Percentiles rank a stretch among this genome's conserved stretches.
Evolutionary conservation across 2,113 vertebrate species (phyloP).

Genomic region (Acrocephalus kingi): DNA sequence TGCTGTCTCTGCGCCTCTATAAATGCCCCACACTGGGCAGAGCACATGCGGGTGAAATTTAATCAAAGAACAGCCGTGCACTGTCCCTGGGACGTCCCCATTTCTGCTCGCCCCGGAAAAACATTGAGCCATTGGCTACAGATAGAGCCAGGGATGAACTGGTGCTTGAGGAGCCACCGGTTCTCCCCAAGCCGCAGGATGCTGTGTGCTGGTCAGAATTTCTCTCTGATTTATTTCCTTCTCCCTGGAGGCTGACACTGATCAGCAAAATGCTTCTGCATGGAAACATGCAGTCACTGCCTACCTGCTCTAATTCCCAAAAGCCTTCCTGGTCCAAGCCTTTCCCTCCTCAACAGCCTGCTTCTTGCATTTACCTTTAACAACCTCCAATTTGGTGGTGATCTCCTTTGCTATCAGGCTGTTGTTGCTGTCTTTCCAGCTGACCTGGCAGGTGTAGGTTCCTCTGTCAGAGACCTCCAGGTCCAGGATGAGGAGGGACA

Average conservation of each 20-base stretch:
- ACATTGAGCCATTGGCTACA: rapidly evolving
- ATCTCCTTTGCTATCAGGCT: slow-evolving; percentile 34
- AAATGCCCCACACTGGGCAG: neutral
- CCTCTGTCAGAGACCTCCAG: slow-evolving; percentile 67
- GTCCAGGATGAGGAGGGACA: slow-evolving; percentile 63
- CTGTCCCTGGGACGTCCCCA: neutral
- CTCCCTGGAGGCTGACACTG: rapidly evolving
- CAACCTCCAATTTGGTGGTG: neutral
- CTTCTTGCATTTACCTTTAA: slow-evolving; percentile 39
- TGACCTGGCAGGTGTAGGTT: slow-evolving; percentile 69
- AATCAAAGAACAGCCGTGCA: neutral
- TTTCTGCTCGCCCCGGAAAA: rapidly evolving
- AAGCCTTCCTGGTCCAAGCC: neutral
- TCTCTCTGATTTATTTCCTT: neutral
- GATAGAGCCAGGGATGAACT: rapidly evolving
- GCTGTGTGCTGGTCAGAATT: neutral
- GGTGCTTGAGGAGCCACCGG: neutral
- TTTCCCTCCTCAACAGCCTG: rapidly evolving
- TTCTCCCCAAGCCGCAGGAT: rapidly evolving
- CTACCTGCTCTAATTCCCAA: neutral
- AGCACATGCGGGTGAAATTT: neutral
- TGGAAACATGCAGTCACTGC: rapidly evolving
- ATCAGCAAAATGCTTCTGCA: neutral
- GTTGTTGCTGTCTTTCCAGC: slow-evolving; percentile 49
- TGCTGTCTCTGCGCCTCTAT: rapidly evolving